Evolutionary conservation across 2,113 vertebrate species (phyloP).

Genomic region (Hylia prasina): DNA sequence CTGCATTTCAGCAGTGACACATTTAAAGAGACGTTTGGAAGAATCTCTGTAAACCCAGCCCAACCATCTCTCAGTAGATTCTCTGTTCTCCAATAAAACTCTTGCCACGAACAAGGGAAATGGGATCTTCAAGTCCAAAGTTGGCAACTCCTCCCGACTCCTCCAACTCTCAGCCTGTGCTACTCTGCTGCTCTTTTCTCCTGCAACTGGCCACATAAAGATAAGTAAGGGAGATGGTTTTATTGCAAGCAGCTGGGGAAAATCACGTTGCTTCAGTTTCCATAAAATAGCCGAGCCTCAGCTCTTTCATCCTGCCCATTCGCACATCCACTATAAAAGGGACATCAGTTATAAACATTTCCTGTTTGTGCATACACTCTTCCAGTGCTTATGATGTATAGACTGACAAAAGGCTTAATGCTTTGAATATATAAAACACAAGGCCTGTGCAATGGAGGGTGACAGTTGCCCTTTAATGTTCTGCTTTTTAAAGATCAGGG

Average conservation of each 20-base stretch:
- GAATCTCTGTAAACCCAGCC: neutral
- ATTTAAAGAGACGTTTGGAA: rapidly evolving
- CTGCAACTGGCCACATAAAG: slow-evolving; percentile 50
- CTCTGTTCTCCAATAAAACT: neutral
- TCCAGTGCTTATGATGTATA: slow-evolving; percentile 76
- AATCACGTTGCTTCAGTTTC: slow-evolving; percentile 55
- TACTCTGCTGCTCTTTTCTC: neutral
- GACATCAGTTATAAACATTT: slow-evolving; percentile 64
- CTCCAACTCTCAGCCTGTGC: neutral
- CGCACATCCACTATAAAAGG: slow-evolving; percentile 55
- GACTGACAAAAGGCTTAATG: slow-evolving; percentile 84
- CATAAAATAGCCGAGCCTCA: slow-evolving; percentile 55
- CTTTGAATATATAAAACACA: slow-evolving; percentile 81
- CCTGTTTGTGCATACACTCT: slow-evolving; percentile 61
- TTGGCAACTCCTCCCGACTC: neutral
- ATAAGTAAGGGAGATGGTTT: slow-evolving; percentile 57
- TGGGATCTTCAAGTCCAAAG: neutral
- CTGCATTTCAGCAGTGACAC: neutral
- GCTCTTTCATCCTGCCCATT: slow-evolving; percentile 58
- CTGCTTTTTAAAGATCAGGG: slow-evolving; percentile 89
- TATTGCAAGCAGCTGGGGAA: slow-evolving; percentile 63
- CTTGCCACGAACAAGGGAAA: neutral
- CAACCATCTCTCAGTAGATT: neutral
- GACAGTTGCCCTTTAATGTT: slow-evolving; percentile 84
- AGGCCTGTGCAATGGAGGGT: slow-evolving; percentile 79